phyloP scores from a whole-genome alignment of 2,888 invertebrate genomes.

The Adineta ricciae region DNA sequence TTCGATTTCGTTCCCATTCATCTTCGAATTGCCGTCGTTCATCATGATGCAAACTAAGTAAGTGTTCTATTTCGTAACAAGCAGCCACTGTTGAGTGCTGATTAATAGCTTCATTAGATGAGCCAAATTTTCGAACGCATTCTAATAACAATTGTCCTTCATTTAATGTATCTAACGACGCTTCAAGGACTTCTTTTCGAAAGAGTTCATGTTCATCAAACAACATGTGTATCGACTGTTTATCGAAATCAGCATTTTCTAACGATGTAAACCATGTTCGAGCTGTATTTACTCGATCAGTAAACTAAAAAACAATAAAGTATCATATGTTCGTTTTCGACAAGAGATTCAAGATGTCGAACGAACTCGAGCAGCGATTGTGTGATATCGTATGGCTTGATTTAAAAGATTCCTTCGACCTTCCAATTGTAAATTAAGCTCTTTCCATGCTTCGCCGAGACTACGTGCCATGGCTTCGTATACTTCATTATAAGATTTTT shows the following conservation, averaged over 20 bases:
- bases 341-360: no score
- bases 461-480: conserved; percentile 76
- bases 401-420: conserved; percentile 66
- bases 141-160: conserved; percentile 67
- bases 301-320: background rate
- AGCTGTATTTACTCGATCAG: conserved; percentile 5
- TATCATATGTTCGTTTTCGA: background rate
- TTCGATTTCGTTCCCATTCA: conserved; percentile 59
- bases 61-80: conserved; percentile 52
- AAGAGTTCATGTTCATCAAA: conserved; percentile 33
- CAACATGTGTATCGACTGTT: background rate
- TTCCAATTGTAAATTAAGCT: conserved; percentile 68
- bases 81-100: conserved; percentile 52
- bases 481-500: conserved; percentile 61
- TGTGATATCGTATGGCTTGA: conserved; percentile 67
- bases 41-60: conserved; percentile 59
- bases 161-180: conserved; percentile 68
- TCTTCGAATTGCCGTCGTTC: conserved; percentile 63
- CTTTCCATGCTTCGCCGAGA: conserved; percentile 61
- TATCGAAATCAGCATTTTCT: background rate
- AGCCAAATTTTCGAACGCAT: conserved; percentile 63
- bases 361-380: conserved; percentile 39
- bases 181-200: conserved; percentile 59
- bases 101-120: conserved; percentile 60
- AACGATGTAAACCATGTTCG: background rate